Conservation (phyloP, 1,140 invertebrate genomes). For the Vanessa atalanta region DNA sequence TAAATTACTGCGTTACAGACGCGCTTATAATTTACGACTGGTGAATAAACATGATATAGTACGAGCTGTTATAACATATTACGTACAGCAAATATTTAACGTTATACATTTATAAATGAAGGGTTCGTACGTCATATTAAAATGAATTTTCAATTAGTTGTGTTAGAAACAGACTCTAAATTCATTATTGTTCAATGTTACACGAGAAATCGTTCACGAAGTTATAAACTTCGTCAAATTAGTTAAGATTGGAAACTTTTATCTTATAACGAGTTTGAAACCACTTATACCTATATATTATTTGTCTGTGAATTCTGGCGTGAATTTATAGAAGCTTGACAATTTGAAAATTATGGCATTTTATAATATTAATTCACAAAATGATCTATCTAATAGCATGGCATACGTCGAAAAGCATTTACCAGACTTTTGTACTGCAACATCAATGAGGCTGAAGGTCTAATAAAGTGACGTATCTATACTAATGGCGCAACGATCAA, state of each 20-base stretch:
- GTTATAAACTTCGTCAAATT: conserved; percentile 7
- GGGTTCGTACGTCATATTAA: not conserved
- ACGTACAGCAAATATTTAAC: not conserved
- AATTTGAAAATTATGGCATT: not conserved
- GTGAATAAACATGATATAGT: conserved; percentile 6
- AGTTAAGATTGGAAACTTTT: conserved; percentile 11
- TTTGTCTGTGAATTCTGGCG: no score
- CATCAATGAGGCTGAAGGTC: conserved; percentile 19
- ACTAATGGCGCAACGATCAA: conserved; percentile 34
- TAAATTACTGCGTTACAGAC: conserved; percentile 12
- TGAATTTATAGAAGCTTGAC: not conserved
- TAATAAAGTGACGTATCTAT: conserved; percentile 23
- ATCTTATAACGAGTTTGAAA: conserved; percentile 8
- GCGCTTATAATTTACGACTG: conserved; percentile 19
- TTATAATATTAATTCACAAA: not conserved
- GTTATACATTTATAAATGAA: conserved; percentile 1
- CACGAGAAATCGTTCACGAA: not conserved
- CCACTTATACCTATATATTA: not conserved
- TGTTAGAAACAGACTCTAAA: conserved; percentile 6
- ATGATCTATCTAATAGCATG: not conserved
- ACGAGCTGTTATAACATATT: not conserved
- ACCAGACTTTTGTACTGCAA: conserved; percentile 13
- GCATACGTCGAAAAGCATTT: conserved; percentile 8
- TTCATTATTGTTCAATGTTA: conserved; percentile 8
- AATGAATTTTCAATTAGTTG: conserved; percentile 1